A percentile compares a stretch with the other conserved stretches of the same genome.
These are phyloP conservation scores for Phrynosoma platyrhinos DNA, from an alignment of 2,113 vertebrate genomes.

Conservation along the genomic window DNA sequence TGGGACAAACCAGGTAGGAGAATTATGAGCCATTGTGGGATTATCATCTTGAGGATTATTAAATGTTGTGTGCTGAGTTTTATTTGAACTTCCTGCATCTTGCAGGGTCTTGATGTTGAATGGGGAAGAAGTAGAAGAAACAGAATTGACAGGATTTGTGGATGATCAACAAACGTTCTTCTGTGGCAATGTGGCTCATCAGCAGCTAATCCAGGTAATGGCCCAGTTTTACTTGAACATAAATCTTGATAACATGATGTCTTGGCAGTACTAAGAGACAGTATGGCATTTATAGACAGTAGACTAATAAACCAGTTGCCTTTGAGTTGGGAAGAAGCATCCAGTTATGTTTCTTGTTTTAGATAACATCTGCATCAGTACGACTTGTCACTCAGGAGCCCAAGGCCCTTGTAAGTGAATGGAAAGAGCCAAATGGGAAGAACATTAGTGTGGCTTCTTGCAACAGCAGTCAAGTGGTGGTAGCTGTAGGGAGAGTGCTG, in stretches of 20 bases:
- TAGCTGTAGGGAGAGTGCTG: slow-evolving; percentile 93
- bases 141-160: slow-evolving; percentile 94
- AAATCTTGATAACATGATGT: not conserved
- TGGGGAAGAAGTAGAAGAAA: slow-evolving; percentile 97
- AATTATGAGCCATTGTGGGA: no score
- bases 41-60: fast-evolving
- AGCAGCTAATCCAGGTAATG: slow-evolving; percentile 94
- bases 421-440: slow-evolving; percentile 96
- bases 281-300: not conserved
- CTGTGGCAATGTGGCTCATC: slow-evolving; percentile 95
- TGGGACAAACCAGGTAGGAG: slow-evolving; percentile 95
- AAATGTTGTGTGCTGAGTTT: fast-evolving
- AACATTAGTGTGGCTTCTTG: slow-evolving; percentile 98
- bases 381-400: slow-evolving; percentile 94
- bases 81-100: not conserved
- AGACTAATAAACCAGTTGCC: not conserved
- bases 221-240: fast-evolving
- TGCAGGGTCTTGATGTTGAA: slow-evolving; percentile 95
- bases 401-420: slow-evolving; percentile 94
- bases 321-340: not conserved
- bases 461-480: slow-evolving; percentile 95
- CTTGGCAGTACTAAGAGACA: fast-evolving
- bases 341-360: not conserved
- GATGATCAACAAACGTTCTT: slow-evolving; percentile 99
- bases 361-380: slow-evolving; percentile 97